Evolutionary conservation across 2,888 invertebrate genomes (phyloP).

Genomic region (Caenorhabditis doughertyi): DNA sequence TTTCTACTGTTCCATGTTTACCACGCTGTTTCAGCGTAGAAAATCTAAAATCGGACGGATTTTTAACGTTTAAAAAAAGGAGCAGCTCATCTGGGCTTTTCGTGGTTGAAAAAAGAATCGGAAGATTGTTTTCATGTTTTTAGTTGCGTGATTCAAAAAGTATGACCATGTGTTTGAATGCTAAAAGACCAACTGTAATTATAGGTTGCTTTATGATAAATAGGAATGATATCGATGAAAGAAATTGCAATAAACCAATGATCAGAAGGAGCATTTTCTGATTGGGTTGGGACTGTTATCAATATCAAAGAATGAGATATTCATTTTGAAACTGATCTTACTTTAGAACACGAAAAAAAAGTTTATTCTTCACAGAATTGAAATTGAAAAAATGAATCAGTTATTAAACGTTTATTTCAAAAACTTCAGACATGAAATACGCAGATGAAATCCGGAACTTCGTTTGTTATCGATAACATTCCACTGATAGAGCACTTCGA

Average conservation of each 20-base stretch:
- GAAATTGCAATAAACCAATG: background rate
- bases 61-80: slow-evolving; percentile 7
- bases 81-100: slow-evolving; percentile 6
- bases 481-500: background rate
- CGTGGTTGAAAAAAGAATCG: background rate
- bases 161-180: slow-evolving; percentile 1
- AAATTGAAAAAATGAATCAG: background rate
- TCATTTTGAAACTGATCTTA: too few relatives aligned
- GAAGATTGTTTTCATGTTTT: background rate
- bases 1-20: background rate
- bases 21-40: background rate
- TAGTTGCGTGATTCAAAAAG: slow-evolving; percentile 22
- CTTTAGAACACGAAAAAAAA: too few relatives aligned
- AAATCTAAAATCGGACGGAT: slow-evolving; percentile 3
- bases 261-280: too few relatives aligned
- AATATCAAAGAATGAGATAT: too few relatives aligned
- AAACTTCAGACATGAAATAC: background rate
- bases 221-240: background rate
- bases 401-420: background rate
- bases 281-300: too few relatives aligned
- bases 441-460: background rate
- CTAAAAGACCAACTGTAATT: slow-evolving; percentile 2
- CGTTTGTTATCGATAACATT: background rate
- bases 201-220: slow-evolving; percentile 15
- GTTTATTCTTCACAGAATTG: too few relatives aligned